Percentiles rank a stretch among this genome's conserved stretches.
phyloP scores from a whole-genome alignment of 2,797 vertebrate genomes.

The Cichlasoma orientale region DNA sequence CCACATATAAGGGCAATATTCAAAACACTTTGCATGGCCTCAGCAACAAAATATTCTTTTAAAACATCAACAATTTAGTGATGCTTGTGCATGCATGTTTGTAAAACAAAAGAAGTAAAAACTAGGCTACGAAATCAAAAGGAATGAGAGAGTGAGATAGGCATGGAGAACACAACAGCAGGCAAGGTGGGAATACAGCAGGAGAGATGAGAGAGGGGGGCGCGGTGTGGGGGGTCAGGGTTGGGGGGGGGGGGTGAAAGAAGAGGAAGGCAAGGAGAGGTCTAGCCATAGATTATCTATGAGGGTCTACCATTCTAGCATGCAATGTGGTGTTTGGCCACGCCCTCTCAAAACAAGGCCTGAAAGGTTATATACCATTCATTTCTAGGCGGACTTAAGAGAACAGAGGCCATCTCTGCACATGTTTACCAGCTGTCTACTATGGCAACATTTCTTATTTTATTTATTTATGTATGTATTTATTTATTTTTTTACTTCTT shows the following conservation, averaged over 20 bases:
- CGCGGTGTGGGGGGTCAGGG: too few species aligned
- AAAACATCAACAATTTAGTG: constrained; percentile 99
- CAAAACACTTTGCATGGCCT: constrained; percentile 99
- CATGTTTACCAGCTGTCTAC: constrained; percentile 89
- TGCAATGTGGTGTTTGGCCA: constrained; percentile 97
- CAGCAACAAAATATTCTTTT: constrained; percentile 98
- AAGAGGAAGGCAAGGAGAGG: constrained; percentile 78
- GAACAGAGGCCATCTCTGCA: constrained; percentile 90
- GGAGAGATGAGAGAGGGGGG: constrained; percentile 65
- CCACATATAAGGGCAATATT: constrained; percentile 99
- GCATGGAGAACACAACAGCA: constrained; percentile 80
- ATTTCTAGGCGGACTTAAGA: constrained; percentile 81
- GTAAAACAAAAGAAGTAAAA: constrained; percentile 90
- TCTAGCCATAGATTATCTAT: constrained; percentile 83
- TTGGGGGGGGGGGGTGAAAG: constrained; percentile 56
- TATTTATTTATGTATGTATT: constrained; percentile 15
- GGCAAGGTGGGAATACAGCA: constrained; percentile 73
- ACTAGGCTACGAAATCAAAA: constrained; percentile 78
- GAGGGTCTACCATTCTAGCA: constrained; percentile 97
- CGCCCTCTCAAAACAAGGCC: constrained; percentile 86
- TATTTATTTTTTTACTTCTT: constrained; percentile 55
- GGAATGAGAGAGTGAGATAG: constrained; percentile 76
- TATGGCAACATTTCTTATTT: constrained; percentile 72
- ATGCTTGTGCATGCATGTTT: constrained; percentile 99
- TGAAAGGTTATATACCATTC: constrained; percentile 83